A percentile compares a stretch with the other conserved stretches of the same genome.
Conservation (phyloP, 2,113 vertebrate genomes). For the Stomatorhinus ivindoensis region DNA sequence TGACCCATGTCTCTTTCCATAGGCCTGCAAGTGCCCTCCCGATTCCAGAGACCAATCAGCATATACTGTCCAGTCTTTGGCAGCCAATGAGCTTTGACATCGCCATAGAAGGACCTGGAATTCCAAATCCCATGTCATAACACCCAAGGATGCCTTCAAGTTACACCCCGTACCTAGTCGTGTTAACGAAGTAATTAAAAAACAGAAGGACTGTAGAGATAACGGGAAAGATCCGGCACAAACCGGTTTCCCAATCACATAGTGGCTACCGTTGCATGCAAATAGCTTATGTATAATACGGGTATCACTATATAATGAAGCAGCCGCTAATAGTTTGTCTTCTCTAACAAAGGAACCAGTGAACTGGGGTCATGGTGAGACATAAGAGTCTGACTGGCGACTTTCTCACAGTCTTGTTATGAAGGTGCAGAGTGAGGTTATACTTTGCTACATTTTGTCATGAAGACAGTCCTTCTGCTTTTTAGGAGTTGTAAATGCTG, state of each 20-base stretch:
- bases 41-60: background rate
- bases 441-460: background rate
- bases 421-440: background rate
- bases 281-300: background rate
- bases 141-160: background rate
- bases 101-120: background rate
- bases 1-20: background rate
- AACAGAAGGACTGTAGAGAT: background rate
- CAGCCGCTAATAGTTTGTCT: background rate
- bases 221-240: background rate
- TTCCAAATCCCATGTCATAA: background rate
- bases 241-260: background rate
- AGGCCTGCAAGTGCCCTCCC: background rate
- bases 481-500: background rate
- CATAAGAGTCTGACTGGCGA: background rate
- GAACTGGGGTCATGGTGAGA: background rate
- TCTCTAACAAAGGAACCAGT: background rate
- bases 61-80: background rate
- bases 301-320: background rate
- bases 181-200: background rate
- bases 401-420: background rate
- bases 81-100: background rate
- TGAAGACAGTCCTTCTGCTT: background rate
- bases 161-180: background rate
- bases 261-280: background rate